Evolutionary conservation across 2,888 invertebrate genomes (phyloP), one percentile per base, ranked within the genome.

Genomic region (Drosophila picticornis): DNA sequence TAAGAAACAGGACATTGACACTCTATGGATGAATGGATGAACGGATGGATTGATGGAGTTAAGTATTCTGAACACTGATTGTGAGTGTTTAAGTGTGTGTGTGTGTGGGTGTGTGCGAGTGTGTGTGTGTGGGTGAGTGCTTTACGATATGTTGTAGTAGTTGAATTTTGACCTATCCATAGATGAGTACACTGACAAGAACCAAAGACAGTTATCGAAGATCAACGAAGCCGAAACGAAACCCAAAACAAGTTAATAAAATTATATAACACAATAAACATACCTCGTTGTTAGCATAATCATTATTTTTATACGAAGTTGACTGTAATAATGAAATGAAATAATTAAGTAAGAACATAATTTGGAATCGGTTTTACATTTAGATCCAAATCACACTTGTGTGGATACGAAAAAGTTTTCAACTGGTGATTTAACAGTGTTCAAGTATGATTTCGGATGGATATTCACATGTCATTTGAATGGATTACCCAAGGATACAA

Each of bases 241-340:
- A 46, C 36, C 38, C 40, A 55, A 66, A 64, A 40, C 9, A 53
- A 59, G n/a, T 34, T 27, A n/a, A 53, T 36, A 19, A 65, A 75
- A 80, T 56, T 5, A 89, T 73, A 56, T n/a, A 79, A 75, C 61
- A 31, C 69, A 83, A 78, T 71, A 84, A 90, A 92, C 91, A 73
- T 91, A 91, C 91, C 91, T 91, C 92, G 80, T 86, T 80, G 75
- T 84, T 88, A 71, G 74, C 69, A 84, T 83, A 86, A 77, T 89
- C 86, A 80, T 82, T 84, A 81, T 83, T 76, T 72, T 83, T 86
- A 83, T 90, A 90, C 89, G 91, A 90, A 83, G 85, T 77, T 85
- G 90, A 85, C 91, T 81, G 90, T 74, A 85, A 91, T 75, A 80
- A 82, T 75, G 70, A 85, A 84, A 87, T 80, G 59, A 90, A 80